These are phyloP conservation scores for Hydropotes inermis DNA, from an alignment of 2,113 vertebrate species.

Conservation along the genomic window DNA sequence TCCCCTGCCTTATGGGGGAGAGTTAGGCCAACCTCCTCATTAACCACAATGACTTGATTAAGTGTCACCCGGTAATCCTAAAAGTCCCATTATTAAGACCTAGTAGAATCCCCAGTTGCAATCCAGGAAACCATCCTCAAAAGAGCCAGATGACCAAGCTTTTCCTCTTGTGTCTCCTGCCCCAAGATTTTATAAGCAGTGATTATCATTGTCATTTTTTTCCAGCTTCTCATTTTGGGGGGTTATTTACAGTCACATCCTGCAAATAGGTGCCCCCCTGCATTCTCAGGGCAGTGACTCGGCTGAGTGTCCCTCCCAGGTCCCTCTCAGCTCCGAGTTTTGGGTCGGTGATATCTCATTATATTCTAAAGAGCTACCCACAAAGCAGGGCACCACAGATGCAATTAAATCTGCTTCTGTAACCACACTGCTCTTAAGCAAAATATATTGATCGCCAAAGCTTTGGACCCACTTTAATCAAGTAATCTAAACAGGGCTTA, in stretches of 20 bases:
- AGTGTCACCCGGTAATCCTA: not conserved
- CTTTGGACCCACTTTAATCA: slow-evolving; percentile 84
- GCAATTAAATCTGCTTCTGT: slow-evolving; percentile 78
- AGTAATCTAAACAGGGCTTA: slow-evolving; percentile 85
- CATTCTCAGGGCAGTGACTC: not conserved
- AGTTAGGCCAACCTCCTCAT: not conserved
- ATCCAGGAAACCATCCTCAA: not conserved
- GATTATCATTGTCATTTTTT: slow-evolving; percentile 4
- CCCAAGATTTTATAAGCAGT: not conserved
- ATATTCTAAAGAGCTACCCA: slow-evolving; percentile 63
- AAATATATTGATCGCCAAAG: slow-evolving; percentile 81
- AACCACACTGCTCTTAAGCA: slow-evolving; percentile 78
- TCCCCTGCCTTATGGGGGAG: not conserved
- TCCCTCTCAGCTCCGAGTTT: not conserved
- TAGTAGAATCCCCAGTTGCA: not conserved
- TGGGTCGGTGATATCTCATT: slow-evolving; percentile 55
- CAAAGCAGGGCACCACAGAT: slow-evolving; percentile 49
- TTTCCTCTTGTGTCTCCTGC: not conserved
- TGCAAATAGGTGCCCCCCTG: not conserved
- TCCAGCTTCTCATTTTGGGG: slow-evolving; percentile 5
- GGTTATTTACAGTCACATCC: slow-evolving; percentile 15
- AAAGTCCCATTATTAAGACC: not conserved
- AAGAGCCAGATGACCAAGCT: not conserved
- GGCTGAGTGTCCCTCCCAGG: not conserved
- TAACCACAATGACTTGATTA: slow-evolving; percentile 27